Evolutionary conservation across 1,140 invertebrate species (phyloP).

Genomic region (Steinernema feltiae): DNA sequence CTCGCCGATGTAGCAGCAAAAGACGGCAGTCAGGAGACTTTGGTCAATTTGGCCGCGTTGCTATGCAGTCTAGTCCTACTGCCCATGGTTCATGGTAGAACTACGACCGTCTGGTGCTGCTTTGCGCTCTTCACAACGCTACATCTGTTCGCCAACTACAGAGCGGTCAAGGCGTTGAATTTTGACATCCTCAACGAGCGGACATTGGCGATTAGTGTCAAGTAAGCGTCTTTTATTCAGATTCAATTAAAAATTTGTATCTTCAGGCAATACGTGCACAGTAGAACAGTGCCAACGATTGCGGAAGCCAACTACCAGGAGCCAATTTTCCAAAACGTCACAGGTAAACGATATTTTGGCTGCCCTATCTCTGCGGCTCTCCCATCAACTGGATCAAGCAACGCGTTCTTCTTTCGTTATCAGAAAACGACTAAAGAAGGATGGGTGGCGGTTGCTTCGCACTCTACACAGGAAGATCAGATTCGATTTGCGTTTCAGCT

Average conservation of each 20-base stretch:
- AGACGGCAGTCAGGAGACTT: conserved; percentile 89
- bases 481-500: conserved; percentile 24
- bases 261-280: conserved; percentile 30
- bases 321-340: conserved; percentile 25
- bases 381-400: background rate
- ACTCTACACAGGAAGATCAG: background rate
- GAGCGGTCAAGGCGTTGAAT: conserved; percentile 70
- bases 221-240: conserved; percentile 23
- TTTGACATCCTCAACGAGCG: conserved; percentile 71
- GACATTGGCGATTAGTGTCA: conserved; percentile 37
- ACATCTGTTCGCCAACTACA: conserved; percentile 79
- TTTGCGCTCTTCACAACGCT: conserved; percentile 71
- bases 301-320: conserved; percentile 12
- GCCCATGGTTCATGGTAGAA: conserved; percentile 49
- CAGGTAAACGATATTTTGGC: conserved; percentile 16
- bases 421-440: background rate
- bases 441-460: conserved; percentile 12
- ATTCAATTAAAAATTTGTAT: conserved; percentile 18
- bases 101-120: conserved; percentile 66
- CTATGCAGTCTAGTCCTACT: conserved; percentile 63
- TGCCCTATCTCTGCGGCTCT: background rate
- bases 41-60: conserved; percentile 80
- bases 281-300: conserved; percentile 25
- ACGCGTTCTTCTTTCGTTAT: background rate
- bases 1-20: conserved; percentile 87